Evolutionary conservation across 2,888 invertebrate genomes (phyloP), one percentile per base, ranked within the genome.

Genomic region (Esperia sulphurella): DNA sequence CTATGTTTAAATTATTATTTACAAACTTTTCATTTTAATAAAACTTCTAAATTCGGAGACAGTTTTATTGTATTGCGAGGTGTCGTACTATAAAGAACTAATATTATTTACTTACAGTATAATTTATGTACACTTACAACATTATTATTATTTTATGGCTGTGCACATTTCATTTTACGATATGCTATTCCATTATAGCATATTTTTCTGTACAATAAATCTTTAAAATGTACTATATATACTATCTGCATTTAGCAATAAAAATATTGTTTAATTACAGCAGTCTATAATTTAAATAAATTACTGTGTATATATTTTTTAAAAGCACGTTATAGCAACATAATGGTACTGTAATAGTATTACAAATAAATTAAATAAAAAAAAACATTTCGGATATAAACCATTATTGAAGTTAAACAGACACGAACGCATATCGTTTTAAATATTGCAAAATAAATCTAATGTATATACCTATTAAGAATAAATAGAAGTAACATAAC

Each of bases 31-130:
- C 49, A 64, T 63, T 49, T 21, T 3, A 21, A 21, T 21, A 21
- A 21, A 21, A 2, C 21, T 21, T 21, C 2, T 21, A 21, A 21
- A 21, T 21, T 21, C 21, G 21, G 2, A 21, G 21, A 5, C 21
- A 21, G 21, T 21, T 63, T 68, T 75, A 79, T 59, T 29, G 1
- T 28, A n/a, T 7, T 78, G 83, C 83, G 83, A 83, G 83, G 83
- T 71, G 62, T 67, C 57, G 35, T 13, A 31, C 14, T 31, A 13
- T 31, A 43, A 14, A 28, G 13, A 29, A 33, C 14, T 13, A 39
- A 14, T 43, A 14, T 13, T 33, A 43, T 44, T 44, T 37, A 44
- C n/a, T n/a, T n/a, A n/a, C 43, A 43, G 35, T 12, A n/a, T n/a
- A n/a, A n/a, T 37, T 37, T 28, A 44, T 44, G 12, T 44, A 44